phyloP scores from a whole-genome alignment of 2,888 invertebrate species.

The Papilio gigon region DNA sequence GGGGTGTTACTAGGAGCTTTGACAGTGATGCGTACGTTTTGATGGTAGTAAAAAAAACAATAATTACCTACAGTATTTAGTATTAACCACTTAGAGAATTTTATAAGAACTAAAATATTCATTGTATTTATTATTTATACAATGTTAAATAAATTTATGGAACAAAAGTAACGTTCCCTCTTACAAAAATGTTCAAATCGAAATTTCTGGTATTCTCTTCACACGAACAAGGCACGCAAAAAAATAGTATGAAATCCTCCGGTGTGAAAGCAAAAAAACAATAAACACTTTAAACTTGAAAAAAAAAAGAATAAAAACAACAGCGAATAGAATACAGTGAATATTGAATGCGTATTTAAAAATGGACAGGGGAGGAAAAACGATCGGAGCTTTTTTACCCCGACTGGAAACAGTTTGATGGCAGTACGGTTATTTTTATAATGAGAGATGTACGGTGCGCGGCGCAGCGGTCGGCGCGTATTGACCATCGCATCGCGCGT shows the following conservation, averaged over 20 bases:
- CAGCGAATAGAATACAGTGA: constrained; percentile 30
- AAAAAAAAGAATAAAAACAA: constrained; percentile 16
- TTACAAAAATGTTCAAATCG: not conserved
- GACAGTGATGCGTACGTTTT: not conserved
- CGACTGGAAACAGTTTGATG: constrained; percentile 18
- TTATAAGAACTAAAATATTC: not conserved
- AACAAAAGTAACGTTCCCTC: not conserved
- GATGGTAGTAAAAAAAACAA: not conserved
- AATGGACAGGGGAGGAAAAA: constrained; percentile 24
- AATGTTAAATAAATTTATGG: not conserved
- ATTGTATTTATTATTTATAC: not conserved
- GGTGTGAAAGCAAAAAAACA: constrained; percentile 22
- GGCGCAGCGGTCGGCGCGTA: constrained; percentile 7
- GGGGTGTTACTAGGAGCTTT: not conserved
- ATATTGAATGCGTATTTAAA: constrained; percentile 37
- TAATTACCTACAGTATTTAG: not conserved
- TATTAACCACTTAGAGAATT: too few species aligned
- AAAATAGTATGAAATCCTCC: constrained; percentile 12
- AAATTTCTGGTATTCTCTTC: not conserved
- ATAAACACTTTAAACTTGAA: constrained; percentile 27
- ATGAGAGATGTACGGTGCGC: constrained; percentile 28
- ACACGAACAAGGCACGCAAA: not conserved
- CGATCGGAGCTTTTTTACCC: constrained; percentile 7
- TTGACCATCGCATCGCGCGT: constrained; percentile 25
- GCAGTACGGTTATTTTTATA: constrained; percentile 37